Conservation (phyloP, 2,113 vertebrate species). For the Argyrosomus japonicus region DNA sequence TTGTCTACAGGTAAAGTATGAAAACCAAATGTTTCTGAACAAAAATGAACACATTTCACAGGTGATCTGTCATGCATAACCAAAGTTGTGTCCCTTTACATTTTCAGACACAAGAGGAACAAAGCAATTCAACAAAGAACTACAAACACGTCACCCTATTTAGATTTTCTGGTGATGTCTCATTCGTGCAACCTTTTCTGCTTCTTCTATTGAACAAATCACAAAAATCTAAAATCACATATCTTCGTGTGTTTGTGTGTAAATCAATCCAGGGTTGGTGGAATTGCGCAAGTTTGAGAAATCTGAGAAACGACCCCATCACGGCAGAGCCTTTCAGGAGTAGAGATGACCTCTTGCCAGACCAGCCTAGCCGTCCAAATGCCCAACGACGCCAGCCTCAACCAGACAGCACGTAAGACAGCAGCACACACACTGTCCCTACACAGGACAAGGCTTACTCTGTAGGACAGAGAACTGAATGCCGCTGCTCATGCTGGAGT, state of each 20-base stretch:
- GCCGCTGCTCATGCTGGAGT: slow-evolving; percentile 17
- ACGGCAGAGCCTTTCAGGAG: slow-evolving; percentile 32
- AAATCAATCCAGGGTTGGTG: slow-evolving; percentile 32
- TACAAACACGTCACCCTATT: background rate
- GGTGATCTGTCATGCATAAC: background rate
- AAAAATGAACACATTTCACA: background rate
- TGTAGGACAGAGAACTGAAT: slow-evolving; percentile 16
- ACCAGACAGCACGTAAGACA: slow-evolving; percentile 68
- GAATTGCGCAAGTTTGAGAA: slow-evolving; percentile 24
- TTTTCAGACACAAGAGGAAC: slow-evolving; percentile 54
- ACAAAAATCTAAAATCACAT: background rate
- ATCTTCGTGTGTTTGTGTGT: background rate
- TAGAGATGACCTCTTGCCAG: slow-evolving; percentile 57
- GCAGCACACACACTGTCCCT: background rate
- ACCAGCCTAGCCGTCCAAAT: background rate
- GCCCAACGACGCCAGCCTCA: background rate
- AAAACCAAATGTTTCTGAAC: background rate
- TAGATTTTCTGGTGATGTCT: slow-evolving; percentile 46
- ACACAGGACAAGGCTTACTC: slow-evolving; percentile 12
- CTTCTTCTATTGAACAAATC: background rate
- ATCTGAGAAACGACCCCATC: background rate
- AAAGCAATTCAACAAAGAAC: slow-evolving; percentile 13
- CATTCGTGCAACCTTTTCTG: background rate
- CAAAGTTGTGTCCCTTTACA: background rate
- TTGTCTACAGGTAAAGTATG: slow-evolving; percentile 67